Conservation (phyloP, 92 coral and sea anemone species). For the Meandrina meandrites region DNA sequence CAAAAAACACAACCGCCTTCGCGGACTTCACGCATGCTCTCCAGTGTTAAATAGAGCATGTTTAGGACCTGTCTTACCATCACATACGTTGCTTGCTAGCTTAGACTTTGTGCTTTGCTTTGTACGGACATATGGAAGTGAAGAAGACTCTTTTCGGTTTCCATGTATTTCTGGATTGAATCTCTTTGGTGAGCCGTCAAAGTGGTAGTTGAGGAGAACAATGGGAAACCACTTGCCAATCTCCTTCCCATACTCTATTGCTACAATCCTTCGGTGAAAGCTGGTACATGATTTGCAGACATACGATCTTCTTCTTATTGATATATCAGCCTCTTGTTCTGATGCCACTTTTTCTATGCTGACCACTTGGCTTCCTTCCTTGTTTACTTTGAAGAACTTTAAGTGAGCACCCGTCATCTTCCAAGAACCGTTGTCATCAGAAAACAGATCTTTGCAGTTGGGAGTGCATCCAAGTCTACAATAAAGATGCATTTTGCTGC, state of each 20-base stretch:
- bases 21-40: too few species aligned
- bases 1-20: too few species aligned
- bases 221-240: conserved; percentile 49
- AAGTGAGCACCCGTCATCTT: conserved; percentile 23
- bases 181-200: conserved; percentile 38
- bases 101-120: conserved; percentile 36
- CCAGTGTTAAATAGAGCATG: conserved; percentile 59
- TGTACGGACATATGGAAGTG: conserved; percentile 38
- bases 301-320: conserved; percentile 48
- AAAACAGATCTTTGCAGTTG: conserved; percentile 40
- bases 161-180: conserved; percentile 41
- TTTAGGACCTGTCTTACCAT: conserved; percentile 40
- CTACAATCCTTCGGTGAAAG: conserved; percentile 38
- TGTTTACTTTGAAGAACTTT: conserved; percentile 24
- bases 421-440: too few species aligned
- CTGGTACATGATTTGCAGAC: conserved; percentile 24
- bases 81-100: conserved; percentile 4
- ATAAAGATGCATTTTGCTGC: conserved; percentile 58
- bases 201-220: conserved; percentile 44
- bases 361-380: conserved; percentile 27
- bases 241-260: conserved; percentile 52
- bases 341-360: conserved; percentile 30
- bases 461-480: conserved; percentile 45
- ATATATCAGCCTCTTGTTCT: conserved; percentile 37
- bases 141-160: conserved; percentile 38